Percentiles rank a stretch among this genome's conserved stretches.
Conservation (phyloP, 2,113 vertebrate species). For the Serinus canaria region DNA sequence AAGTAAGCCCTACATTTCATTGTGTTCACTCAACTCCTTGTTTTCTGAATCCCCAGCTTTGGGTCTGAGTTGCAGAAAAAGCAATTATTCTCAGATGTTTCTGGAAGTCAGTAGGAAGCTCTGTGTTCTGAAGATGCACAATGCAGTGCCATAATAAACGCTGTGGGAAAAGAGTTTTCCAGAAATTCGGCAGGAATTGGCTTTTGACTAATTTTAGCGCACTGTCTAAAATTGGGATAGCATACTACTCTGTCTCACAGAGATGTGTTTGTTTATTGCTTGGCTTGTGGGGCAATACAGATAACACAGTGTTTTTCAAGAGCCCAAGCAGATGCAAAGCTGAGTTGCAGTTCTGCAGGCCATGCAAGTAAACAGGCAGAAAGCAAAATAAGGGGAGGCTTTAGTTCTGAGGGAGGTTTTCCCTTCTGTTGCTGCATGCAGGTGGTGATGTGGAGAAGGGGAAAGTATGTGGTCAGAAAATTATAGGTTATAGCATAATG, state of each 20-base stretch:
- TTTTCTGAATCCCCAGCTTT: background rate
- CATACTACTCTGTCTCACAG: background rate
- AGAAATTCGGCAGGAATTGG: background rate
- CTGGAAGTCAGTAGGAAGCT: background rate
- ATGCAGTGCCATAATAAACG: background rate
- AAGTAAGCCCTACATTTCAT: background rate
- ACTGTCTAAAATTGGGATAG: background rate
- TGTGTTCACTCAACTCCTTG: background rate
- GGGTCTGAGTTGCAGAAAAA: background rate
- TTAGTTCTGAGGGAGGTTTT: background rate
- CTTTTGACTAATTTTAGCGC: background rate
- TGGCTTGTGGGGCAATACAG: background rate
- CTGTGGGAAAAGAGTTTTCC: background rate
- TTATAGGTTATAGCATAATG: background rate
- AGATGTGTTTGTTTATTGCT: background rate
- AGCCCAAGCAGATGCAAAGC: background rate
- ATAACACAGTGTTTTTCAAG: background rate
- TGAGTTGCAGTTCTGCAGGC: background rate
- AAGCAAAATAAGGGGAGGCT: background rate
- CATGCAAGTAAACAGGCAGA: background rate
- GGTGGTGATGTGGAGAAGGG: background rate
- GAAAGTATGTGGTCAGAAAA: background rate
- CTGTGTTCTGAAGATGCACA: background rate
- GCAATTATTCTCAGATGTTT: background rate
- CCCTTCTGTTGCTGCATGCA: background rate